phyloP scores from a whole-genome alignment of 2,113 vertebrate genomes.

The Salvelinus namaycush region DNA sequence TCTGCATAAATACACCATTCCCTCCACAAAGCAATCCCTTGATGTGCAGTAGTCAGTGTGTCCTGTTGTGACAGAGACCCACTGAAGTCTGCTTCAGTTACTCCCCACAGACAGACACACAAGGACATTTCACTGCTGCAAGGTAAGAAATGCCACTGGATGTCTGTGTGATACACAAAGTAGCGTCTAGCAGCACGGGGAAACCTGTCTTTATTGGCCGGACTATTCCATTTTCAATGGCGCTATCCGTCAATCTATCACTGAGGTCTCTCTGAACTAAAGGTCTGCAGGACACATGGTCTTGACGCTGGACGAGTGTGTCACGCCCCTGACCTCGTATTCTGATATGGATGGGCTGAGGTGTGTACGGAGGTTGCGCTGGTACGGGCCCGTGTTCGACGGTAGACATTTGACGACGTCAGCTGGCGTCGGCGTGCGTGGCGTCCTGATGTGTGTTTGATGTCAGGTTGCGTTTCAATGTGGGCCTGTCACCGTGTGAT shows the following conservation, averaged over 20 bases:
- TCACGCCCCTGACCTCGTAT: background rate
- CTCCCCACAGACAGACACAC: background rate
- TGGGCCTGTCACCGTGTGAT: slow-evolving; percentile 32
- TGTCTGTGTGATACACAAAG: background rate
- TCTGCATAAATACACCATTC: background rate
- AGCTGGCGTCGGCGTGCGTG: background rate
- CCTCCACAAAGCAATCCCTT: background rate
- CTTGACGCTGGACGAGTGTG: background rate
- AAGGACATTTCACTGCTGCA: background rate
- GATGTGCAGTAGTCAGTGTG: background rate
- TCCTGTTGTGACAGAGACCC: background rate
- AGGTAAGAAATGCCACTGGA: slow-evolving; percentile 4
- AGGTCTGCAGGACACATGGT: background rate
- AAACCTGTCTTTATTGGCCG: slow-evolving; percentile 1
- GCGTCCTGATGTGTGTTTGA: slow-evolving; percentile 24
- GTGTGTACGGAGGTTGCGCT: background rate
- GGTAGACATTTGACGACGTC: background rate
- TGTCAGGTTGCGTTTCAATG: slow-evolving; percentile 20
- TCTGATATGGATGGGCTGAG: background rate
- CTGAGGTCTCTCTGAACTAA: slow-evolving; percentile 5
- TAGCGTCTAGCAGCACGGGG: background rate
- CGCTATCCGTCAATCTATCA: background rate
- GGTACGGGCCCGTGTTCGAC: background rate
- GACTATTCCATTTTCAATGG: background rate
- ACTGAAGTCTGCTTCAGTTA: background rate